Base-by-base conservation (phyloP, 2,888 invertebrate species). In the Tethea ocularis region DNA sequence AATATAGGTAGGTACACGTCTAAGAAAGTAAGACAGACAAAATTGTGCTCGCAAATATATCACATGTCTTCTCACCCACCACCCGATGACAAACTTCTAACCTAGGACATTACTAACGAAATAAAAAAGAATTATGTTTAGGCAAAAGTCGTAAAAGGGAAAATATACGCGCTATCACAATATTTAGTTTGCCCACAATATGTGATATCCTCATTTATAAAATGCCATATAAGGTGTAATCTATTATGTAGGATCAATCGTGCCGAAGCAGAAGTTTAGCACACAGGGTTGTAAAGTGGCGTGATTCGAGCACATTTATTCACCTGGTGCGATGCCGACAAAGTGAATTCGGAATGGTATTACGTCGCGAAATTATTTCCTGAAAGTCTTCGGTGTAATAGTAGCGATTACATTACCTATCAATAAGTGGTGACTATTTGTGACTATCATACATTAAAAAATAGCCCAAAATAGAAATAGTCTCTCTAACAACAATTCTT, bases 201-300 rank as follows among this genome's bases (percentile, higher is more conserved):
- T 15, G 15, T 33, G 53, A 36, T 20, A 59, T 56, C 58, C 56
- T 60, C 41, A 59, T 24, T 56, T 64, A 29, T 29, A 29, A 24
- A 5, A 10, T 29, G 29, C 1, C 11, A 33, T 11, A 13, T 33
- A 33, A 13, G 0, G 13, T 33, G 26, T 7, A 11, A 6, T 33
- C 6, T 33, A 33, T 13, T 3, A 46, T 58, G 52, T 61, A 61
- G 61, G 63, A 58, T 69, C 61, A 66, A 61, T 56, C 51, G 22
- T 51, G 56, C 41, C 51, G 55, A 58, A 36, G 54, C 46, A 57
- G 7, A 59, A 62, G 59, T 56, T 51, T 36, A 0, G 46, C 20
- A 5, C 29, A 4, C 11, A 7, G n/a, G 10, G 20, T 22, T 33
- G n/a, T n/a, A n/a, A n/a, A 13, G 20, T 33, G 7, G 29, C 54